A percentile compares a stretch with the other conserved stretches of the same genome.
Conservation (phyloP, 2,797 vertebrate genomes). For the Gymnothorax reevesii region DNA sequence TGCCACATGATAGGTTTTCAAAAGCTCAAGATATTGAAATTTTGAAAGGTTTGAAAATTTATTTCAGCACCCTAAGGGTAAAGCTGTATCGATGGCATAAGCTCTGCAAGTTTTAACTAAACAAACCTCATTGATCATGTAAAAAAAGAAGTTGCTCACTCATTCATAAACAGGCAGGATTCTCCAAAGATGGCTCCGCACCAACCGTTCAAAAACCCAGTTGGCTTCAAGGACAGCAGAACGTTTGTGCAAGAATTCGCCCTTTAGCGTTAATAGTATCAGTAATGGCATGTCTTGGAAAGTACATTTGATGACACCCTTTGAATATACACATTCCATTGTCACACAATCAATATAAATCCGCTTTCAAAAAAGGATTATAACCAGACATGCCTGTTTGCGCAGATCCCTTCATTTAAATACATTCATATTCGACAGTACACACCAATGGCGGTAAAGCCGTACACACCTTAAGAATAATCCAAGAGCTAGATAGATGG, state of each 20-base stretch:
- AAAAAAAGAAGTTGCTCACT: not conserved
- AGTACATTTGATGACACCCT: not conserved
- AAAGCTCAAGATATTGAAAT: no score
- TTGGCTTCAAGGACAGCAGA: not conserved
- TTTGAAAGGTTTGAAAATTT: no score
- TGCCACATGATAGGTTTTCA: no score
- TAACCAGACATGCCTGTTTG: not conserved
- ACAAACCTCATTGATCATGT: not conserved
- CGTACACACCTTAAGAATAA: not conserved
- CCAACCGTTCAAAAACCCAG: not conserved
- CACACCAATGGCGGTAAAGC: not conserved
- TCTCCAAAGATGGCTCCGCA: not conserved
- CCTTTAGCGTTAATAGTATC: not conserved
- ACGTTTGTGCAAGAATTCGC: not conserved
- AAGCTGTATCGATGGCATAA: not conserved
- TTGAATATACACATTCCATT: not conserved
- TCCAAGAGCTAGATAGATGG: not conserved
- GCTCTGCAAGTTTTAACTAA: not conserved
- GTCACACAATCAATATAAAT: not conserved
- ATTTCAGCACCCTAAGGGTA: not conserved
- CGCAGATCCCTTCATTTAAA: not conserved
- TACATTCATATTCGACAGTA: slow-evolving; percentile 8
- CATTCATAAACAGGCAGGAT: not conserved
- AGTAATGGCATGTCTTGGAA: not conserved
- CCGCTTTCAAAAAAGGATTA: not conserved